Percentiles rank a stretch among this genome's conserved stretches.
These are phyloP conservation scores for Ectropis crepuscularia DNA, from an alignment of 2,888 invertebrate species.

Conservation along the genomic window DNA sequence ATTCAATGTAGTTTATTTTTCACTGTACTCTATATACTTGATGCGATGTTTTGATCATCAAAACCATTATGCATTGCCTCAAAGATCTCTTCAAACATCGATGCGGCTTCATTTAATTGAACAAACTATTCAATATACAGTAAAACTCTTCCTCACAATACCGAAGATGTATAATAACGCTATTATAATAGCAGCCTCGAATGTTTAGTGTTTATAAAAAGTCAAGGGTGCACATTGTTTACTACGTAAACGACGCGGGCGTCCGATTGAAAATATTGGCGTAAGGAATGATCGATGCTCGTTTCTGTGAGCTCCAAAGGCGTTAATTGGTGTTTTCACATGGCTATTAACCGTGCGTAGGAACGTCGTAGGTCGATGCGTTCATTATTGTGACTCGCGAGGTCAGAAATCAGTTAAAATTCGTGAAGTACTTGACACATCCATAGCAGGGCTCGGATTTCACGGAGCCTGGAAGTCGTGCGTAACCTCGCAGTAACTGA, in stretches of 20 bases:
- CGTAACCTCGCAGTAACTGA: constrained; percentile 52
- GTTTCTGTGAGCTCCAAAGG: constrained; percentile 47
- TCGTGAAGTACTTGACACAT: constrained; percentile 47
- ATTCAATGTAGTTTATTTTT: constrained; percentile 5
- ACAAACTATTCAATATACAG: constrained; percentile 42
- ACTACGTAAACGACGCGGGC: constrained; percentile 49
- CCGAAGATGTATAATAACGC: constrained; percentile 56
- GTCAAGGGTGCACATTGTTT: constrained; percentile 75
- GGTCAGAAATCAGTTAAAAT: constrained; percentile 42
- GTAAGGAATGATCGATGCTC: constrained; percentile 46
- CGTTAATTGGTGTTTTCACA: constrained; percentile 56
- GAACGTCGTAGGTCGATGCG: constrained; percentile 42
- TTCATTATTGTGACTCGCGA: constrained; percentile 42
- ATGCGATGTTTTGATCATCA: constrained; percentile 19
- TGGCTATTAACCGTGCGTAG: constrained; percentile 49
- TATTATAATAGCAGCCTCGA: constrained; percentile 62
- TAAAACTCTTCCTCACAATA: constrained; percentile 56
- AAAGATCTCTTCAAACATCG: constrained; percentile 38
- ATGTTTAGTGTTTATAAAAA: constrained; percentile 57
- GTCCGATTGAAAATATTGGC: constrained; percentile 31
- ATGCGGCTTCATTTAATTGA: constrained; percentile 39
- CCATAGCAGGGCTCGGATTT: constrained; percentile 45
- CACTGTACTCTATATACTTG: constrained; percentile 3
- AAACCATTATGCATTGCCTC: constrained; percentile 26
- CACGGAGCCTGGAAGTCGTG: constrained; percentile 49